Base-by-base conservation (phyloP, 2,888 invertebrate genomes). In the Drosophila bunnanda region DNA sequence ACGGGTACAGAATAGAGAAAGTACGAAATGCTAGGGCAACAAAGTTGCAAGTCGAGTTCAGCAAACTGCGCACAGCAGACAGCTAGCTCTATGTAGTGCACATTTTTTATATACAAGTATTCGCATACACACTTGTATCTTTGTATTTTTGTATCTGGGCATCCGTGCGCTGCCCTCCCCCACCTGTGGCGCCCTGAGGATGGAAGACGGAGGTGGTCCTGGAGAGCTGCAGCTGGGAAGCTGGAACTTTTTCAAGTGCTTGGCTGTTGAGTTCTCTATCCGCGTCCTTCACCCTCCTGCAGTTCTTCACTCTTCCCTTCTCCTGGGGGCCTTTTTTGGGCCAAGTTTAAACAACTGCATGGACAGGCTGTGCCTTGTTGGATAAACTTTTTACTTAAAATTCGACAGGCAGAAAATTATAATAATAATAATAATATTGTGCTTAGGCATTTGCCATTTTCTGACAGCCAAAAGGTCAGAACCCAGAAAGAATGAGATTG, bases 371-470 rank as follows among this genome's bases (percentile, higher is more conserved):
- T 15, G 38, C 60, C 32, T 17, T 54, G 43, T 55, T 54, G 54
- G 64, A 75, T 66, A 72, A 82, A 77, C 86, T 79, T 74, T 52
- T 53, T 57, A 55, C 75, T 71, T 79, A 46, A 72, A 65, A 62
- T 77, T 77, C 61, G 66, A 60, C 60, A 67, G 54, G 59, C 69
- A 52, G 55, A 64, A 71, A 77, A 81, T 28, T n/a, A 46, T 71
- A 84, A 74, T 74, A 77, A 79, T 73, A 77, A 79, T 74, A 73
- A 73, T 77, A 77, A 62, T 75, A 75, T 68, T 74, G 72, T 72
- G 53, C 65, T 72, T 54, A 59, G 66, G 69, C 66, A 71, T 66
- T 10, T 38, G 50, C 43, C 17, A 32, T 34, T 52, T 34, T 20
- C 9, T 20, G 13, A 32, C 52, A n/a, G 36, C 32, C 20, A 38